Evolutionary conservation across 2,113 vertebrate genomes (phyloP).

Genomic region (Bothrops jararaca): DNA sequence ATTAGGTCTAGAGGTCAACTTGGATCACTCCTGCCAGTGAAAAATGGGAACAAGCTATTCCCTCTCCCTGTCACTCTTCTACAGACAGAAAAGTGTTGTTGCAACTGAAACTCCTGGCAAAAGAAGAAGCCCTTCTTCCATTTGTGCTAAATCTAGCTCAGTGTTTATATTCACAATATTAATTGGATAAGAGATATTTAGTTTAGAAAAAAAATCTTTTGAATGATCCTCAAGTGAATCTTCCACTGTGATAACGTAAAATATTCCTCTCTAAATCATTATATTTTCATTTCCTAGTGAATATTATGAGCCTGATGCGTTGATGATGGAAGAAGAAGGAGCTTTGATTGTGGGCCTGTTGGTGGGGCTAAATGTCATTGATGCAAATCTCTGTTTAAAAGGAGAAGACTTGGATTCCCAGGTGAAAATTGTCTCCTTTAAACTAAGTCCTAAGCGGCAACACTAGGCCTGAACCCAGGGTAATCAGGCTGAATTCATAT

Average conservation of each 20-base stretch:
- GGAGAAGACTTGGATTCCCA: slow-evolving; percentile 97
- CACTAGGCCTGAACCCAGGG: background rate
- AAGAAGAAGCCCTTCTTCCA: background rate
- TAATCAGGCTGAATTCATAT: background rate
- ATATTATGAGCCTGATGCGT: slow-evolving; percentile 90
- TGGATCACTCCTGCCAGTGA: background rate
- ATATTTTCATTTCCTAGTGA: slow-evolving; percentile 75
- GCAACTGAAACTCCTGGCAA: background rate
- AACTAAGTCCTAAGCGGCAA: background rate
- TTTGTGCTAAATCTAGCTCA: background rate
- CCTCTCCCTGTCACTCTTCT: background rate
- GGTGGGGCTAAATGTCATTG: slow-evolving; percentile 95
- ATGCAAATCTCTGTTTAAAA: slow-evolving; percentile 97
- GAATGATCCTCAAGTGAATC: background rate
- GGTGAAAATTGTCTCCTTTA: slow-evolving; percentile 69
- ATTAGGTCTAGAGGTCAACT: background rate
- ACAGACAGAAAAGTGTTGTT: background rate
- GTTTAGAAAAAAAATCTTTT: background rate
- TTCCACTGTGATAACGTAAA: background rate
- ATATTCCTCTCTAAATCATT: background rate
- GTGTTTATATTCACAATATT: background rate
- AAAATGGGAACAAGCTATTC: background rate
- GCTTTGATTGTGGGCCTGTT: slow-evolving; percentile 89
- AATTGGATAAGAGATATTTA: background rate
- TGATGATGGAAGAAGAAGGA: slow-evolving; percentile 97